Evolutionary conservation across 2,888 invertebrate species (phyloP).

Genomic region (Sipha maydis): DNA sequence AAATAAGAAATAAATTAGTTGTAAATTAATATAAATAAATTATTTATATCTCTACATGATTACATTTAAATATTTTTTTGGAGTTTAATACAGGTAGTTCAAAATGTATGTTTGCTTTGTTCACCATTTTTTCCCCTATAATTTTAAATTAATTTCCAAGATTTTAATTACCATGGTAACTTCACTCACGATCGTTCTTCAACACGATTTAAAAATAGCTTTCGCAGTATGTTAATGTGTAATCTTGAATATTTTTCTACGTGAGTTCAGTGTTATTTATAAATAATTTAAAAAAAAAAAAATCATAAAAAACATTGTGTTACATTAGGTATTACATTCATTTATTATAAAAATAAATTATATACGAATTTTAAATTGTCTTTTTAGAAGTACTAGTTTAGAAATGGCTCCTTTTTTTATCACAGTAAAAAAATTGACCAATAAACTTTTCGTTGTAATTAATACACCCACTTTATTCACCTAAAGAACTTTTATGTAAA

Average conservation of each 20-base stretch:
- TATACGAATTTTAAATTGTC: not conserved
- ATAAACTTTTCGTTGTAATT: not conserved
- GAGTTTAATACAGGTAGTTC: too few species aligned
- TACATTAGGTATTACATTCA: not conserved
- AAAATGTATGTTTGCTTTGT: too few species aligned
- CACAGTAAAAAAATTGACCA: not conserved
- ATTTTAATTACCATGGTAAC: too few species aligned
- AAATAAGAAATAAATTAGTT: too few species aligned
- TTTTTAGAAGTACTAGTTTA: not conserved
- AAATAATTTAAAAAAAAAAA: not conserved
- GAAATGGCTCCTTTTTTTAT: not conserved
- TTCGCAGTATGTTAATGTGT: too few species aligned
- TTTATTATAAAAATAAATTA: conserved; percentile 4
- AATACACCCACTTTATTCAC: not conserved
- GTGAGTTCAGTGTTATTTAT: not conserved
- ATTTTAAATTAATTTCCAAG: too few species aligned
- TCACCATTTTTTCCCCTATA: too few species aligned
- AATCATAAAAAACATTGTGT: not conserved
- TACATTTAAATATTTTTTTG: too few species aligned
- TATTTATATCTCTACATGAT: too few species aligned
- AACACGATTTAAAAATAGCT: too few species aligned
- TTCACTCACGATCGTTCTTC: too few species aligned
- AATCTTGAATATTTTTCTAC: not conserved
- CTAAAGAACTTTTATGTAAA: not conserved
- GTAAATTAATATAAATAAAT: too few species aligned